Evolutionary conservation across 2,113 vertebrate species (phyloP).

Genomic region (Arenaria interpres): DNA sequence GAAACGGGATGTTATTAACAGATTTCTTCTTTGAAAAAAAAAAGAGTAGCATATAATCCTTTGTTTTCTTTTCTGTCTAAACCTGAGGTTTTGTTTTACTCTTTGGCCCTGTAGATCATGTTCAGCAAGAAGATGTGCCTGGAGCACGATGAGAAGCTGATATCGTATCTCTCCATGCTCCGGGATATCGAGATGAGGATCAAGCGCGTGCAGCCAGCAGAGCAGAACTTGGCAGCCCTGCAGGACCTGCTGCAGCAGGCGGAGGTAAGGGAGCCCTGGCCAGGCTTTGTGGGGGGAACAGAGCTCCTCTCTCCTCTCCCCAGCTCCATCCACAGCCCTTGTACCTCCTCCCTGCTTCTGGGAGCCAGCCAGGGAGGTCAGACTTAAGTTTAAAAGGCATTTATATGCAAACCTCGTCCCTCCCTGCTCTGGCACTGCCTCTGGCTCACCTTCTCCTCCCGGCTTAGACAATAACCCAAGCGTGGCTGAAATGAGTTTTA

Average conservation of each 20-base stretch:
- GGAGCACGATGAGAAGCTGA: constrained; percentile 86
- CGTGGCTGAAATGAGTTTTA: background rate
- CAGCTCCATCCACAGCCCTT: background rate
- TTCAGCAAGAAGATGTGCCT: constrained; percentile 85
- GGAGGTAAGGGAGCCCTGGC: constrained; percentile 75
- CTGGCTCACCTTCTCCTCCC: background rate
- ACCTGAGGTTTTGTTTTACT: background rate
- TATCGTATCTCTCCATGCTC: constrained; percentile 88
- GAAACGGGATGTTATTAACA: background rate
- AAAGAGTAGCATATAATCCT: background rate
- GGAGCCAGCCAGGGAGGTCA: background rate
- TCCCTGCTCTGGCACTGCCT: background rate
- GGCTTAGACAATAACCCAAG: background rate
- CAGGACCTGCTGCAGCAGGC: constrained; percentile 83
- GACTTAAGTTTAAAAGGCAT: background rate
- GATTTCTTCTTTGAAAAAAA: background rate
- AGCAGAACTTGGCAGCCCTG: constrained; percentile 74
- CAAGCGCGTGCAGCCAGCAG: constrained; percentile 77
- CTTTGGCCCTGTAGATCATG: constrained; percentile 72
- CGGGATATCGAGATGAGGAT: constrained; percentile 89
- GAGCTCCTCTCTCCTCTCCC: background rate
- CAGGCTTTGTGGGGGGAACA: no score
- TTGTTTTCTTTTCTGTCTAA: background rate
- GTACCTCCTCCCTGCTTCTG: background rate
- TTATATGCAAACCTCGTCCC: background rate